These are phyloP conservation scores for Macquaria australasica DNA, from an alignment of 2,113 vertebrate genomes.

Conservation along the genomic window DNA sequence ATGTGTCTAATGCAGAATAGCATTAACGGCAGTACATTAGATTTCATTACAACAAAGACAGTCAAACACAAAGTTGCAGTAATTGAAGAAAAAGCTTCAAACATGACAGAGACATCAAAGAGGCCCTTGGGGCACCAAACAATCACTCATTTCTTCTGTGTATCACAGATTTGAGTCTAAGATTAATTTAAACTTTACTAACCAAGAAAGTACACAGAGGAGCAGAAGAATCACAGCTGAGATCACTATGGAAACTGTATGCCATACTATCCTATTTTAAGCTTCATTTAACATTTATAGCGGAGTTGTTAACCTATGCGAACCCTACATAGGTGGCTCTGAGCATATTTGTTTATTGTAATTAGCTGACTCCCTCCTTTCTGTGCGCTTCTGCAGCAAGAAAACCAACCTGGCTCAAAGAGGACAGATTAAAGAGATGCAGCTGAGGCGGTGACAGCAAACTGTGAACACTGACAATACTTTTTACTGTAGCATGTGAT, in stretches of 20 bases:
- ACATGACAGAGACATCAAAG: slow-evolving; percentile 64
- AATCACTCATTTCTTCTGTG: slow-evolving; percentile 63
- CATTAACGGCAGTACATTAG: slow-evolving; percentile 15
- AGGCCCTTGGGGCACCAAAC: slow-evolving; percentile 49
- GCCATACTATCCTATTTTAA: slow-evolving; percentile 83
- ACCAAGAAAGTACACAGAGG: slow-evolving; percentile 75
- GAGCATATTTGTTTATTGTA: slow-evolving; percentile 84
- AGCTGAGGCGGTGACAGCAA: slow-evolving; percentile 63
- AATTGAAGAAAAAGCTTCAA: slow-evolving; percentile 47
- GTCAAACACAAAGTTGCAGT: slow-evolving; percentile 45
- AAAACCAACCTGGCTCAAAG: slow-evolving; percentile 58
- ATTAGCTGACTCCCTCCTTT: slow-evolving; percentile 73
- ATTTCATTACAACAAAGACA: slow-evolving; percentile 53
- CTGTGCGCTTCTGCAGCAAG: slow-evolving; percentile 37
- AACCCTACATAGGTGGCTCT: slow-evolving; percentile 75
- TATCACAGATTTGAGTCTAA: slow-evolving; percentile 60
- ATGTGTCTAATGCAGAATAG: slow-evolving; percentile 46
- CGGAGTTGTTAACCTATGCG: slow-evolving; percentile 84
- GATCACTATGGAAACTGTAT: slow-evolving; percentile 85
- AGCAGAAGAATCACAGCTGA: slow-evolving; percentile 63
- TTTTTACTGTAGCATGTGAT: slow-evolving; percentile 56
- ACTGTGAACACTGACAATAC: slow-evolving; percentile 66
- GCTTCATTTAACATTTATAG: slow-evolving; percentile 85
- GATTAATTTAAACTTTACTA: slow-evolving; percentile 81
- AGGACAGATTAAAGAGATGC: slow-evolving; percentile 72